Evolutionary conservation across 2,797 vertebrate genomes (phyloP), one percentile per base, ranked within the genome.

Genomic region (Aselliscus stoliczkanus): DNA sequence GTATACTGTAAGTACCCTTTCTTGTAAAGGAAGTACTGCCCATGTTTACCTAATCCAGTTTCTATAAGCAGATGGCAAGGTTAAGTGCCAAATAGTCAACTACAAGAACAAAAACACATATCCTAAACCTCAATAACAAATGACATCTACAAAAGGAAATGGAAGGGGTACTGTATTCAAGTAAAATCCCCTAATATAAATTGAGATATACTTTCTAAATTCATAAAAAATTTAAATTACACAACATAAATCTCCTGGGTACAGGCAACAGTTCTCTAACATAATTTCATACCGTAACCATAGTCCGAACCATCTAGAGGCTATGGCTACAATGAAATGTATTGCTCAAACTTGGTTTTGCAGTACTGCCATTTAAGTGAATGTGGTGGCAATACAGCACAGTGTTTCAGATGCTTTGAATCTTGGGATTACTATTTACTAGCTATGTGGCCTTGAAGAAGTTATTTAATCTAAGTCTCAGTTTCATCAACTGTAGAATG

Each of bases 401-500:
- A 90, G 42, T 70, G 37, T n/a, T 62, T 81, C 60, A 92, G 75
- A 90, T 60, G 54, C 20, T 92, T 60, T 70, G 39, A 93, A 90
- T 77, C 9, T 50, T 64, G n/a, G 39, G 62, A 73, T 95, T 90
- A 52, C 5, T 82, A 70, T 54, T 89, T 58, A 52, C n/a, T 62
- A 84, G 34, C 58, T 77, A 58, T 73, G 5, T 92, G 42, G 72
- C 44, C 54, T 91, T 81, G 9, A 85, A 34, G 39, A 82, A 75
- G 29, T 88, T 88, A 82, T 37, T 56, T 65, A 50, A 80, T 65
- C 20, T 69, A 85, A 80, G 9, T 89, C 42, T 86, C 65, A 67
- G 42, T 85, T 94, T 75, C 69, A 95, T 72, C 81, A 70, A 64
- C 37, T 92, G 21, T 62, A 90, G 81, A 86, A 70, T 65, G 67